These are phyloP conservation scores for Campoplex nolae DNA, from an alignment of 2,888 invertebrate species.

Conservation along the genomic window DNA sequence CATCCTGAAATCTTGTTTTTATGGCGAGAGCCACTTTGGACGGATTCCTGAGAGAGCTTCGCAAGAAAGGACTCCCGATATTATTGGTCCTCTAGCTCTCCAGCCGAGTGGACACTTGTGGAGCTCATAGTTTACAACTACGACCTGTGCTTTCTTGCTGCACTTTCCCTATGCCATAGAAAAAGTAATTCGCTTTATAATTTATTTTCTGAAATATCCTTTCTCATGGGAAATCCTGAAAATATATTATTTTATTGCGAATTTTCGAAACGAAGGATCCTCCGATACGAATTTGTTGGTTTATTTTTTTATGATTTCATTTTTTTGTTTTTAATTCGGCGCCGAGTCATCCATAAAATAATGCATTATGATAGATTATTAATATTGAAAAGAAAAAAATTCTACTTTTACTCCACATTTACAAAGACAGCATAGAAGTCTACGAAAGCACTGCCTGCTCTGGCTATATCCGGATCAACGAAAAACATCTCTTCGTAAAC, in stretches of 20 bases:
- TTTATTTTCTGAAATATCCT: constrained; percentile 26
- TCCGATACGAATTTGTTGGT: not conserved
- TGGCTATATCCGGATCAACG: not conserved
- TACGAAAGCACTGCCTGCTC: not conserved
- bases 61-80: constrained; percentile 56
- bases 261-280: not conserved
- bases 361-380: not conserved
- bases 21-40: constrained; percentile 54
- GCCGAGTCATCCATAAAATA: not conserved
- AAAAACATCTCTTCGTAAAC: not conserved
- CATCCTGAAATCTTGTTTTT: constrained; percentile 61
- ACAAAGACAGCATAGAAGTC: not conserved
- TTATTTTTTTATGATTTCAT: not conserved
- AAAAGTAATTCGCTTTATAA: constrained; percentile 38
- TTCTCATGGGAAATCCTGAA: not conserved
- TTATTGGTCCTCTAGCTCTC: constrained; percentile 66
- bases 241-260: not conserved
- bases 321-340: no score
- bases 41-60: constrained; percentile 40
- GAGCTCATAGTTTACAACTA: constrained; percentile 69
- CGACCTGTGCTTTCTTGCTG: constrained; percentile 26
- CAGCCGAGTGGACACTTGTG: constrained; percentile 70
- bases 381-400: not conserved
- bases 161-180: constrained; percentile 25
- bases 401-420: not conserved